phyloP scores from a whole-genome alignment of 2,888 invertebrate genomes.

The Orthosia cruda region DNA sequence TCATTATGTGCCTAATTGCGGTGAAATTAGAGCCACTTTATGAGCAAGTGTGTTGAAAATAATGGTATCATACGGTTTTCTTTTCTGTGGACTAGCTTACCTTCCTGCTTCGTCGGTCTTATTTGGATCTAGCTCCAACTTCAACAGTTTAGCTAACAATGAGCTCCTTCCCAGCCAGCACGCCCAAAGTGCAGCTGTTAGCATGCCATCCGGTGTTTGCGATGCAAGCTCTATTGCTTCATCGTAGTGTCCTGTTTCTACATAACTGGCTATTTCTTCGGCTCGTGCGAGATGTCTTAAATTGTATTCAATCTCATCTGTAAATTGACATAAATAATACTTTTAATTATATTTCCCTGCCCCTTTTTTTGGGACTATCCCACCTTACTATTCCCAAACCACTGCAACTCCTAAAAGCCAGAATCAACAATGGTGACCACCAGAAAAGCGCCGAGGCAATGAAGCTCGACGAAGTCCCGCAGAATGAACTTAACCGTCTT shows the following conservation, averaged over 20 bases:
- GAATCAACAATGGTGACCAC: too few species aligned
- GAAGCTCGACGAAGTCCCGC: too few species aligned
- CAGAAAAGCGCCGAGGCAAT: too few species aligned
- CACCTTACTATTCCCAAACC: too few species aligned
- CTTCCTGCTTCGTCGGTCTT: constrained; percentile 93
- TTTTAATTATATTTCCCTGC: background rate
- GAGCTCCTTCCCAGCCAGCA: constrained; percentile 92
- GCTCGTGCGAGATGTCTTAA: constrained; percentile 87
- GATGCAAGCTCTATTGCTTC: constrained; percentile 83
- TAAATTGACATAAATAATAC: constrained; percentile 30
- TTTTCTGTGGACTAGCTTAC: constrained; percentile 79
- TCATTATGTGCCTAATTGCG: too few species aligned
- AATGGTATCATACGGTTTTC: background rate
- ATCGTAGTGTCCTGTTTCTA: constrained; percentile 87
- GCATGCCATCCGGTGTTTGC: constrained; percentile 76
- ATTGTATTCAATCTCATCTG: constrained; percentile 86
- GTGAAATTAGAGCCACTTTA: too few species aligned
- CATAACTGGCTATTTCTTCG: constrained; percentile 84
- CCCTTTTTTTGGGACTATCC: too few species aligned
- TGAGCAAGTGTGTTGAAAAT: too few species aligned
- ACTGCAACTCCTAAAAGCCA: too few species aligned
- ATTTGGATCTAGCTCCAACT: constrained; percentile 92
- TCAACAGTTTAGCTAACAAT: constrained; percentile 90
- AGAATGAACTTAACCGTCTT: too few species aligned
- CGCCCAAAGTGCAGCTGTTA: constrained; percentile 92